Conservation (phyloP, 2,797 vertebrate genomes). For the Enteromius trimaculatus region DNA sequence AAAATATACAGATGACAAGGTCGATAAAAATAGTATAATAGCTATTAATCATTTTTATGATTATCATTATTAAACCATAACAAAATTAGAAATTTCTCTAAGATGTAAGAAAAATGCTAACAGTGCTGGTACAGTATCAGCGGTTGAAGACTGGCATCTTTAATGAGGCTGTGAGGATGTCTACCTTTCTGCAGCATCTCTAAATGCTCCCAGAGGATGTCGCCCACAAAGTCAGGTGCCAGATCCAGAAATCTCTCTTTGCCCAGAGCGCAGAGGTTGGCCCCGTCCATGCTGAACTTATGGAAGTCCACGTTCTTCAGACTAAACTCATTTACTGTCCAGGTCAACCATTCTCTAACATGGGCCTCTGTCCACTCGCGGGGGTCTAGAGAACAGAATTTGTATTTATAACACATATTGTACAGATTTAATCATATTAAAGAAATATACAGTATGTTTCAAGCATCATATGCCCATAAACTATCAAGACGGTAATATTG, state of each 20-base stretch:
- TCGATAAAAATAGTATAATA: no score
- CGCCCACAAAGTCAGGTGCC: constrained; percentile 96
- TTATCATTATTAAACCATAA: not conserved
- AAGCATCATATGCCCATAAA: not conserved
- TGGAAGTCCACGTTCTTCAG: constrained; percentile 96
- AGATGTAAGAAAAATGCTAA: not conserved
- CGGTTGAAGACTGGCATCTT: not conserved
- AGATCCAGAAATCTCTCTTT: constrained; percentile 97
- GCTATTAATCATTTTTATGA: no score
- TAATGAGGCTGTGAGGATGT: not conserved
- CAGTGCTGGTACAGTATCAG: not conserved
- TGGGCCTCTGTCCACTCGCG: constrained; percentile 95
- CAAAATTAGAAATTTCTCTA: not conserved
- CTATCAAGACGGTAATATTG: not conserved
- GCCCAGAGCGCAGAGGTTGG: constrained; percentile 91
- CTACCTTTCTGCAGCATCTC: constrained; percentile 98
- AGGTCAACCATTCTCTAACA: constrained; percentile 94
- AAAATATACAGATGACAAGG: not conserved
- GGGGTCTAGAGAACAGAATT: constrained; percentile 80
- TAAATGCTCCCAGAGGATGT: constrained; percentile 98
- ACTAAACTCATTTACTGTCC: constrained; percentile 98
- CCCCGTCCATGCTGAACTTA: constrained; percentile 95
- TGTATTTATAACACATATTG: not conserved
- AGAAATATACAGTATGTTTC: not conserved
- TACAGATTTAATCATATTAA: not conserved